Conservation (phyloP, 2,888 invertebrate genomes). For the Lasioglossum pauxillum region DNA sequence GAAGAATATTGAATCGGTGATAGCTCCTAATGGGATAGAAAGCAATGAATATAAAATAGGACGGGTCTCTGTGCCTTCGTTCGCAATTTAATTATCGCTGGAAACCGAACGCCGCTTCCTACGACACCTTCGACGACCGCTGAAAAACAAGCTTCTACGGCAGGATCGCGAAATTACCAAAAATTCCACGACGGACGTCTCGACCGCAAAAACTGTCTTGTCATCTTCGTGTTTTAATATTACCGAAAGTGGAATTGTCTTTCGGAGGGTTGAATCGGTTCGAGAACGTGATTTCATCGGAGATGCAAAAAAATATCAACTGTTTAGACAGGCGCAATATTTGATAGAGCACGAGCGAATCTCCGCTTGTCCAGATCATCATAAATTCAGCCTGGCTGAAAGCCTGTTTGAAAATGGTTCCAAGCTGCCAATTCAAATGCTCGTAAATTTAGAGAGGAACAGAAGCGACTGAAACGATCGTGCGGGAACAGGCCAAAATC, state of each 20-base stretch:
- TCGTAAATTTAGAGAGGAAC: background rate
- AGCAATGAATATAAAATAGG: slow-evolving; percentile 53
- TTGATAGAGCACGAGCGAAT: background rate
- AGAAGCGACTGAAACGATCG: background rate
- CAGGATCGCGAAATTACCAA: background rate
- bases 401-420: background rate
- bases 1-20: slow-evolving; percentile 57
- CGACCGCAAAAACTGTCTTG: background rate
- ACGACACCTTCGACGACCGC: background rate
- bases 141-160: background rate
- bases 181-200: background rate
- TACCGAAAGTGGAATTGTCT: background rate
- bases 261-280: background rate
- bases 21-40: slow-evolving; percentile 58
- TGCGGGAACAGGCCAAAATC: background rate
- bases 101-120: background rate
- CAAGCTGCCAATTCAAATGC: background rate
- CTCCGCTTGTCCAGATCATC: background rate
- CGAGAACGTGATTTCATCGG: background rate
- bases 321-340: background rate
- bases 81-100: slow-evolving; percentile 47
- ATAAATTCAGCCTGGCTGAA: background rate
- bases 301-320: background rate
- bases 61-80: slow-evolving; percentile 26
- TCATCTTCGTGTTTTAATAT: background rate